Percentiles rank a stretch among this genome's conserved stretches.
These are phyloP conservation scores for Amblyteles armatorius DNA, from an alignment of 2,888 invertebrate species.

Conservation along the genomic window DNA sequence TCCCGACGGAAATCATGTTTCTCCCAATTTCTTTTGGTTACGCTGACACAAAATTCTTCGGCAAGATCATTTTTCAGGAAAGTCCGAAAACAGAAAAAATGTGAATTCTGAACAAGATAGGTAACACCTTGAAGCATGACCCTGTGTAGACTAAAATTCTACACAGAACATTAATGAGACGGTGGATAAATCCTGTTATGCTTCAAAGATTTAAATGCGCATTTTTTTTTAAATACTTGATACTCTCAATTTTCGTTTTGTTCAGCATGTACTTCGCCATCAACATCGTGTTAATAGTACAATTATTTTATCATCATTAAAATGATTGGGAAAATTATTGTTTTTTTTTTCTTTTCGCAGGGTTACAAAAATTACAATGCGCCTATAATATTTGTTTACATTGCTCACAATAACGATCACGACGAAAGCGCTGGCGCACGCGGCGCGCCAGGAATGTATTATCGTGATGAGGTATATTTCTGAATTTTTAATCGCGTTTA, in stretches of 20 bases:
- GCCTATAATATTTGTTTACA: neutral
- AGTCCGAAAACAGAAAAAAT: neutral
- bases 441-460: neutral
- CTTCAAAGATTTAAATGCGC: too few relatives aligned
- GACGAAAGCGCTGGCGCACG: neutral
- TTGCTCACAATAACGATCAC: neutral
- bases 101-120: neutral
- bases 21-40: neutral
- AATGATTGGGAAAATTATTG: neutral
- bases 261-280: neutral
- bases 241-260: neutral
- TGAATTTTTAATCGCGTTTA: constrained; percentile 51
- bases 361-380: neutral
- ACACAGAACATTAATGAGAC: too few relatives aligned
- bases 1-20: constrained; percentile 1
- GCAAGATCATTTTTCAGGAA: neutral
- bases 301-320: neutral
- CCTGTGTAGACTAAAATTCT: neutral
- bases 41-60: neutral
- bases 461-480: too few relatives aligned
- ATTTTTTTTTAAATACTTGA: too few relatives aligned
- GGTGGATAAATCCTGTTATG: too few relatives aligned
- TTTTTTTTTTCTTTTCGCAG: neutral
- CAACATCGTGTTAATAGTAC: neutral
- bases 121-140: neutral